phyloP scores from a whole-genome alignment of 1,140 invertebrate species.

The Sycophaga agraensis region DNA sequence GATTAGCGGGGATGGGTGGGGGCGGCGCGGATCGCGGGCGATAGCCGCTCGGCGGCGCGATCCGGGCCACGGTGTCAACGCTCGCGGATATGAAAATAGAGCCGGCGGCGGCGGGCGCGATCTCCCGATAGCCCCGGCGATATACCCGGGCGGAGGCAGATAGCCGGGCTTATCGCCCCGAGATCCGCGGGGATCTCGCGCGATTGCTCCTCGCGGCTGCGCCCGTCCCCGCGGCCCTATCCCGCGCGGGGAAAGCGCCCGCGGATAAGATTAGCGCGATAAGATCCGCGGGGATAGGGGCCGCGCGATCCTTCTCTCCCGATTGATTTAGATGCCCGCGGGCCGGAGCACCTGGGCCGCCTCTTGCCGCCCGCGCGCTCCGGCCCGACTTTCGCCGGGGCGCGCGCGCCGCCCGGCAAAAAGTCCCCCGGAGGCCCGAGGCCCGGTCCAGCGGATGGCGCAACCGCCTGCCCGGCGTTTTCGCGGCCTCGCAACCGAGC shows the following conservation, averaged over 20 bases:
- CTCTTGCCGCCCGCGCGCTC: no score
- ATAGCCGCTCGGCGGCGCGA: constrained; percentile 2
- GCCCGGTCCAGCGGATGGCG: no score
- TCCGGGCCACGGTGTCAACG: constrained; percentile 21
- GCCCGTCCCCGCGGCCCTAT: neutral
- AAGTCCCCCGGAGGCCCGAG: no score
- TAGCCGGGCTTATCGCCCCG: constrained; percentile 15
- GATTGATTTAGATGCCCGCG: no score
- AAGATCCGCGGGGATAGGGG: no score
- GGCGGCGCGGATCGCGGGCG: neutral
- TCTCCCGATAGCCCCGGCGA: constrained; percentile 16
- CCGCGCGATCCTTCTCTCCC: no score
- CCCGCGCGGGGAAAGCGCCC: constrained; percentile 2
- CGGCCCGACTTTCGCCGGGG: no score
- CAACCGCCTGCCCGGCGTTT: no score
- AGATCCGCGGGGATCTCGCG: constrained; percentile 8
- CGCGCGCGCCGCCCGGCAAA: no score
- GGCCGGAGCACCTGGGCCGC: no score
- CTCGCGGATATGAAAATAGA: constrained; percentile 24
- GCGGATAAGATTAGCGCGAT: constrained; percentile 4
- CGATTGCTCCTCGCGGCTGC: constrained; percentile 17
- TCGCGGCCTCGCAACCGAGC: no score
- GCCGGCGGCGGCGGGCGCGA: constrained; percentile 20
- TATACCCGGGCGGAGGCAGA: no score
- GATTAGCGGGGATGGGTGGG: neutral